phyloP scores from a whole-genome alignment of 1,140 invertebrate genomes.

The Hestina assimilis region DNA sequence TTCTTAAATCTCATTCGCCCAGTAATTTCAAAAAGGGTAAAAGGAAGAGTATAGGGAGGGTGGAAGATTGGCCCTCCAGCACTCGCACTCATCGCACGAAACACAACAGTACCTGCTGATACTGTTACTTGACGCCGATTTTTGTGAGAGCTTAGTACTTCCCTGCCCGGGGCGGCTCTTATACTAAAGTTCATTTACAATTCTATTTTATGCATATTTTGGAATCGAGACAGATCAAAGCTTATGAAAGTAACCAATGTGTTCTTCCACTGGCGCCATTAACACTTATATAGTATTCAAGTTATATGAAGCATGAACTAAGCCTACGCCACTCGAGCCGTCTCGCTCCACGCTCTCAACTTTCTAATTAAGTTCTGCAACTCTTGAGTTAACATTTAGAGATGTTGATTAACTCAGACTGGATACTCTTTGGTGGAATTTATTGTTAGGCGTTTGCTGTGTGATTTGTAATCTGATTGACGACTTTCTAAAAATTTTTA shows the following conservation, averaged over 20 bases:
- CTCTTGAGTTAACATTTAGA: constrained; percentile 61
- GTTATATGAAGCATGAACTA: constrained; percentile 8
- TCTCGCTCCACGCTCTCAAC: constrained; percentile 32
- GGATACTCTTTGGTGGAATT: constrained; percentile 38
- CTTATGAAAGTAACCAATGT: not conserved
- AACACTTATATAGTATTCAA: constrained; percentile 4
- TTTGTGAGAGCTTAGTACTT: too few relatives aligned
- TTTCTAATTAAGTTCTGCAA: constrained; percentile 60
- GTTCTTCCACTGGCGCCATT: constrained; percentile 1
- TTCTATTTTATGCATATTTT: too few relatives aligned
- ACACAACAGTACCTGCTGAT: too few relatives aligned
- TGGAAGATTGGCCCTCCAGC: too few relatives aligned
- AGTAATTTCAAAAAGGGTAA: too few relatives aligned
- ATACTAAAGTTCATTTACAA: too few relatives aligned
- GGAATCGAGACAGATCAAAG: not conserved
- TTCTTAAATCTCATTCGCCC: too few relatives aligned
- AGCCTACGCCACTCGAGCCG: constrained; percentile 16
- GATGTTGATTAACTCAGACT: constrained; percentile 48
- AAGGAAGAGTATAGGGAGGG: too few relatives aligned
- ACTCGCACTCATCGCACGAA: too few relatives aligned
- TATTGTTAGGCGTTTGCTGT: constrained; percentile 24
- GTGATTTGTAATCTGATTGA: not conserved
- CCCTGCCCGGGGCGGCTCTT: too few relatives aligned
- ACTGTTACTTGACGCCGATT: too few relatives aligned
- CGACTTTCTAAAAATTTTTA: not conserved